Conservation (phyloP, 1,140 invertebrate genomes). For the Coptotermes formosanus region DNA sequence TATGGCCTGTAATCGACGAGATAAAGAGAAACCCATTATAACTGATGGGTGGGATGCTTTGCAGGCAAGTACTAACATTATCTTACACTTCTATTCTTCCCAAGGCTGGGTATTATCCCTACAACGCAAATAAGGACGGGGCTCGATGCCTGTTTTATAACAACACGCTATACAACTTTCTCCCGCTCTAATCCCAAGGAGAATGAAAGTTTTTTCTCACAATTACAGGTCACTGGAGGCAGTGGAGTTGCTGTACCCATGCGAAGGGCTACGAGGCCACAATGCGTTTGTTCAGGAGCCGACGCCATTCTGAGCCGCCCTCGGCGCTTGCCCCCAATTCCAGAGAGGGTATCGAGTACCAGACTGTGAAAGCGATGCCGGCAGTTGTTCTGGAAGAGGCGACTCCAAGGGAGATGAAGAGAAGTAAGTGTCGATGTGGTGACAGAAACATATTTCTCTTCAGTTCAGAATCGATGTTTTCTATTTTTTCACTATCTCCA, state of each 20-base stretch:
- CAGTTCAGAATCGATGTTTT: too few species aligned
- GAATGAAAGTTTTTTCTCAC: neutral
- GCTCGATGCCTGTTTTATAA: neutral
- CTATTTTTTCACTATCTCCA: too few species aligned
- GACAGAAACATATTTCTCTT: too few species aligned
- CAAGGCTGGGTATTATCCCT: neutral
- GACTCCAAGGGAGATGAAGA: constrained; percentile 43
- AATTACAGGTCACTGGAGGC: neutral
- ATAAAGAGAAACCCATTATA: too few species aligned
- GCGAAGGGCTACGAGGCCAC: neutral
- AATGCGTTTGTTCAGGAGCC: constrained; percentile 37
- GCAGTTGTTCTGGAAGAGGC: constrained; percentile 55
- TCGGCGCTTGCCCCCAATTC: constrained; percentile 32
- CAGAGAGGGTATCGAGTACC: constrained; percentile 48
- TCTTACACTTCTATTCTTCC: neutral
- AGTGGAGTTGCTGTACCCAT: neutral
- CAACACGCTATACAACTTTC: neutral
- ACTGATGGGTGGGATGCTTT: too few species aligned
- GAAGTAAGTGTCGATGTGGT: constrained; percentile 36
- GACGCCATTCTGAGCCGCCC: constrained; percentile 30
- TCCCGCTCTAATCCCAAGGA: neutral
- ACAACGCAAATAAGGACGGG: neutral
- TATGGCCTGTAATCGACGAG: too few species aligned
- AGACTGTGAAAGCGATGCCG: constrained; percentile 55
- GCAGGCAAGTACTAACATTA: neutral